Conservation (phyloP, 2,888 invertebrate species). For the Dryococelus australis region DNA sequence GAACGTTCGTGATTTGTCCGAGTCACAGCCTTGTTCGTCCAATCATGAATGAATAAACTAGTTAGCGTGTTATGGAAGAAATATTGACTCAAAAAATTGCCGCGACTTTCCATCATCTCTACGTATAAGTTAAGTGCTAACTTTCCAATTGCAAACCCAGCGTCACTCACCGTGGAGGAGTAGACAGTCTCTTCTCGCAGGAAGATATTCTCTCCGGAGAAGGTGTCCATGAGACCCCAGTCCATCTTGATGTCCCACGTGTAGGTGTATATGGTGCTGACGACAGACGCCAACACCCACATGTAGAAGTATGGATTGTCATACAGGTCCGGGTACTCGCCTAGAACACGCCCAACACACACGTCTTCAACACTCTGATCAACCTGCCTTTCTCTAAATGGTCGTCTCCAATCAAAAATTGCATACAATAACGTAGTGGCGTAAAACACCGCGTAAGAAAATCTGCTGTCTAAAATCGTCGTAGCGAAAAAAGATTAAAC, state of each 20-base stretch:
- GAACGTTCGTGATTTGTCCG: too few relatives aligned
- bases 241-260: slow-evolving; percentile 99
- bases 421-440: neutral
- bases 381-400: neutral
- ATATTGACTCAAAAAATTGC: too few relatives aligned
- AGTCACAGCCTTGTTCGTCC: too few relatives aligned
- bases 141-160: neutral
- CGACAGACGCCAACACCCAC: slow-evolving; percentile 85
- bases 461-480: too few relatives aligned
- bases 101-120: too few relatives aligned
- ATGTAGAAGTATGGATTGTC: slow-evolving; percentile 68
- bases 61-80: too few relatives aligned
- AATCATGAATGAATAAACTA: too few relatives aligned
- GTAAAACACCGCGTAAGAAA: neutral
- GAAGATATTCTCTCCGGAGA: slow-evolving; percentile 90
- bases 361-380: neutral
- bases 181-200: slow-evolving; percentile 95
- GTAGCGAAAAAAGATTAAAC: too few relatives aligned
- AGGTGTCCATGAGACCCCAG: slow-evolving; percentile 95
- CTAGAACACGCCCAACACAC: slow-evolving; percentile 25
- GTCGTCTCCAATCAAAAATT: neutral
- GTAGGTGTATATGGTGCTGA: slow-evolving; percentile 94
- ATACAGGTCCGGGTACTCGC: slow-evolving; percentile 31
- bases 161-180: slow-evolving; percentile 77
- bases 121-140: neutral